Evolutionary conservation across 2,888 invertebrate species (phyloP), one percentile per base, ranked within the genome.

Genomic region (Mesorhabditis spiculigera): DNA sequence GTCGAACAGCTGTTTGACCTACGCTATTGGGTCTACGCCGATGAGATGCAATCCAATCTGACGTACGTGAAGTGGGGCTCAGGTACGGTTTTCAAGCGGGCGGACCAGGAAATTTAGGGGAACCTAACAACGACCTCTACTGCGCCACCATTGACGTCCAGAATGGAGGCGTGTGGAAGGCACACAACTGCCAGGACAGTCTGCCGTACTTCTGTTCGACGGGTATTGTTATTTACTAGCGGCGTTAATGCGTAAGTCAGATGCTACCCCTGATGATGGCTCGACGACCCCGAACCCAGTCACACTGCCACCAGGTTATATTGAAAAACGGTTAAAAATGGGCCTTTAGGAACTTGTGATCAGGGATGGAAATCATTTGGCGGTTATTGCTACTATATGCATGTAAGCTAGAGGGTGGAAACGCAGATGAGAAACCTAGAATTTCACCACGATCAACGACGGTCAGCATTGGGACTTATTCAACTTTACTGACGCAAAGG

Each of bases 381-480:
- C 58, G 58, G 58, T 13, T 50, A 50, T 50, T 50, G 58, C 58
- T 50, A 50, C 58, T 50, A 50, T 50, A 13, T 50, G 58, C 58
- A 50, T 50, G 58, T 50, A n/a, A 50, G 58, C n/a, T 50, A n/a
- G n/a, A 50, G n/a, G n/a, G 58, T 50, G 8, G n/a, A n/a, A 50
- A 50, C 8, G 58, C n/a, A 13, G n/a, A 13, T 50, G 58, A 50
- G n/a, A 50, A 50, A 50, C n/a, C n/a, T n/a, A 50, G 58, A 50
- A 50, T 50, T 50, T 50, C 58, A 50, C 58, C n/a, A 50, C 58
- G 8, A 13, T 50, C 10, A 10, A 50, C 8, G 58, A 50, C n/a
- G 58, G 58, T 50, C 58, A 50, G n/a, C 58, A 50, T n/a, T 50
- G 58, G 58, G 58, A 50, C n/a, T 50, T 50, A n/a, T 50, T 50